Base-by-base conservation (phyloP, 2,797 vertebrate genomes). In the Pithecia hirsuta region DNA sequence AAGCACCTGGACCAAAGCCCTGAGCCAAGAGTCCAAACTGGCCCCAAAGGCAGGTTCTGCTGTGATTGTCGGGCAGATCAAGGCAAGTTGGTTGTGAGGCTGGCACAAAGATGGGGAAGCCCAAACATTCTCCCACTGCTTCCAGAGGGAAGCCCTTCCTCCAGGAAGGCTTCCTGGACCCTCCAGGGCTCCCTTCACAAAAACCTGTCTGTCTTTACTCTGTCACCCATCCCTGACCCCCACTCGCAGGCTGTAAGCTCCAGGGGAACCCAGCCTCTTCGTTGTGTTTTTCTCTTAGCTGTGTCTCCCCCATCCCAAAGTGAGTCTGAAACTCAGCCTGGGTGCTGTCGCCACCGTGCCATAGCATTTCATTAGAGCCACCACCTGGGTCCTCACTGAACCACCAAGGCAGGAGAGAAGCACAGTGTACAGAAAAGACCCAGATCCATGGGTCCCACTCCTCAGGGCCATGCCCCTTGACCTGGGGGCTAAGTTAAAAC, bases 221-320 rank as follows among this genome's bases (percentile, higher is more conserved):
- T 0, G 1, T 14, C 20, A 12, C 20, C 39, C 36, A 12, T 52
- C 11, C 19, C 4, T 36, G 1, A 5, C 17, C 41, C 9, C 61
- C 7, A 52, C 22, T 19, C 10, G 4, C 52, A 28, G 7, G 41
- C 22, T n/a, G 5, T 17, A 61, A 64, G 33, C 26, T 30, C n/a
- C n/a, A 83, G 36, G 59, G 57, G n/a, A 33, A 33, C 15, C 20
- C 20, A 10, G 55, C 17, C n/a, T 39, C 19, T n/a, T 15, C 3
- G 19, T 33, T n/a, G 12, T 50, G 17, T 33, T 75, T 44, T 81
- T 26, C 36, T 70, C 15, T 15, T 33, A 30, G 4, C 10, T 39
- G 5, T 44, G 15, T 70, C 64, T 57, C 24, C 41, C 4, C 24
- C 5, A 6, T 24, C 44, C 44, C 24, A 24, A 39, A 59, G 44